Evolutionary conservation across 92 coral and sea anemone genomes (phyloP).

Genomic region (Heteractis magnifica): DNA sequence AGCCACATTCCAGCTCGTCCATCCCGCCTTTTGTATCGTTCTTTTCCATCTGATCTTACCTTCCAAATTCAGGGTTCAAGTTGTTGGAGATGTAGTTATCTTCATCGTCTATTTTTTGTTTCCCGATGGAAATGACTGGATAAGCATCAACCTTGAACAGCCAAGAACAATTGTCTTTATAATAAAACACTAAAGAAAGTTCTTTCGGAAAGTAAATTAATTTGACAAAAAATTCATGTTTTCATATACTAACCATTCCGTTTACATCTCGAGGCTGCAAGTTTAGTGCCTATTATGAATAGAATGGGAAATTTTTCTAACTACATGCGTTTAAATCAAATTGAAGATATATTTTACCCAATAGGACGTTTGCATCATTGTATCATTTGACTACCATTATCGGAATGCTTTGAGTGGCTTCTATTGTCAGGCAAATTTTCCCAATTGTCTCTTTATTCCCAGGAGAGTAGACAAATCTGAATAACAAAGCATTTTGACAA

Average conservation of each 20-base stretch:
- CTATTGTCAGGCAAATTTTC: too few relatives aligned
- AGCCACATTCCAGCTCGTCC: too few relatives aligned
- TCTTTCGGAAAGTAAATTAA: neutral
- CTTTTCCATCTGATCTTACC: slow-evolving; percentile 25
- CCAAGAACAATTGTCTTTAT: too few relatives aligned
- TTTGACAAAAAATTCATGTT: neutral
- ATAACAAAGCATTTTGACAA: too few relatives aligned
- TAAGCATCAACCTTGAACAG: slow-evolving; percentile 79
- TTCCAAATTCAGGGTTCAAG: slow-evolving; percentile 75
- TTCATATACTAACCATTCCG: slow-evolving; percentile 53
- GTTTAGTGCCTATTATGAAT: slow-evolving; percentile 50
- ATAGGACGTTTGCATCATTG: neutral
- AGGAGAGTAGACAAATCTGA: too few relatives aligned
- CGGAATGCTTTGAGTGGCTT: too few relatives aligned
- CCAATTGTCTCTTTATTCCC: too few relatives aligned
- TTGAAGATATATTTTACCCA: neutral
- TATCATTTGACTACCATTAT: too few relatives aligned
- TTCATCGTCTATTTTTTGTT: slow-evolving; percentile 75
- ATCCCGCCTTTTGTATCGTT: too few relatives aligned
- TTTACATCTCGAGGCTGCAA: slow-evolving; percentile 70
- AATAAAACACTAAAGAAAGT: neutral
- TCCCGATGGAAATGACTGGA: slow-evolving; percentile 75
- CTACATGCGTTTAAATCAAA: too few relatives aligned
- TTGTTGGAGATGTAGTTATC: slow-evolving; percentile 73
- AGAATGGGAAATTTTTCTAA: neutral